phyloP scores from a whole-genome alignment of 2,113 vertebrate species.

The Periophthalmodon schlosseri region DNA sequence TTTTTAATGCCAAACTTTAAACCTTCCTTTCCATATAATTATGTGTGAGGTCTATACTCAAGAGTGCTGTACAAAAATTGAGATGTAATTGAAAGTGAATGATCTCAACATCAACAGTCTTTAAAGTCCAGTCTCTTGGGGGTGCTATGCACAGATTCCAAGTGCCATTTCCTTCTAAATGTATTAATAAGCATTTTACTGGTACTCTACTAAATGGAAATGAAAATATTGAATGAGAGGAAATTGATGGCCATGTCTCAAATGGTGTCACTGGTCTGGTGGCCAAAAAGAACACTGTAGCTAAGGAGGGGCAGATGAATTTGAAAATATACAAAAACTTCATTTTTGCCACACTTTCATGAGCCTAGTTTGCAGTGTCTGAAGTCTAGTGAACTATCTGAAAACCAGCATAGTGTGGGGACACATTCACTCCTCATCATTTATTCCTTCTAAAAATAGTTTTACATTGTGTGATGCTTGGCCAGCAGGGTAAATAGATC shows the following conservation, averaged over 20 bases:
- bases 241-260: slow-evolving; percentile 48
- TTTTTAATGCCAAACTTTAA: slow-evolving; percentile 11
- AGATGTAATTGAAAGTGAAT: slow-evolving; percentile 28
- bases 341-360: not conserved
- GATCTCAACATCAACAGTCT: slow-evolving; percentile 33
- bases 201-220: slow-evolving; percentile 28
- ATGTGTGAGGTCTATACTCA: slow-evolving; percentile 19
- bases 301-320: slow-evolving; percentile 28
- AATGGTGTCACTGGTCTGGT: slow-evolving; percentile 49
- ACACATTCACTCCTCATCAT: not conserved
- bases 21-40: slow-evolving; percentile 26
- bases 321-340: not conserved
- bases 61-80: slow-evolving; percentile 1
- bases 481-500: slow-evolving; percentile 17
- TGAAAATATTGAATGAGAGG: slow-evolving; percentile 45
- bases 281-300: slow-evolving; percentile 58
- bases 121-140: slow-evolving; percentile 24
- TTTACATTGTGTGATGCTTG: not conserved
- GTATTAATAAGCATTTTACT: slow-evolving; percentile 34
- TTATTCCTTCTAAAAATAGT: not conserved
- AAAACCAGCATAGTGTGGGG: not conserved
- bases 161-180: slow-evolving; percentile 37
- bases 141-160: slow-evolving; percentile 36
- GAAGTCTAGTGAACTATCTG: not conserved
- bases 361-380: not conserved